Conservation (phyloP, 2,797 vertebrate genomes). For the Poeciliopsis infans region DNA sequence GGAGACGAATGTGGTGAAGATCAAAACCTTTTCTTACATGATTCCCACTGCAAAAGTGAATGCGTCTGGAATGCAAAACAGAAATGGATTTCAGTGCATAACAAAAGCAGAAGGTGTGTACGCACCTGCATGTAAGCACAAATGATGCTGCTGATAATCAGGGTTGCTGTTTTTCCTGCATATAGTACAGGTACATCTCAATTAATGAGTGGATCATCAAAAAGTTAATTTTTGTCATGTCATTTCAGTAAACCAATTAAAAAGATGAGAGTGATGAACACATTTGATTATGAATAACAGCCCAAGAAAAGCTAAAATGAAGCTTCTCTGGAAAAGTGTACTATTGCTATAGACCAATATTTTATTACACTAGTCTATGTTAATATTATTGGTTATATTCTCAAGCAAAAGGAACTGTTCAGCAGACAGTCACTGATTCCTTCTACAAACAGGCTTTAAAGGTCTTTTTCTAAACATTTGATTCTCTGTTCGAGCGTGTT, state of each 20-base stretch:
- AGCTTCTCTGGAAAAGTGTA: neutral
- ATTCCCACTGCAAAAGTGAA: neutral
- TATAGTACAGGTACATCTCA: neutral
- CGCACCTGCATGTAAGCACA: neutral
- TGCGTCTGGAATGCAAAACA: neutral
- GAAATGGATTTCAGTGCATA: neutral
- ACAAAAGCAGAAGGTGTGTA: neutral
- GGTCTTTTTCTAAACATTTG: neutral
- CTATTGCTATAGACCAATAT: neutral
- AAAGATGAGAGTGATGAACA: neutral
- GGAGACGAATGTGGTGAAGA: conserved; percentile 17
- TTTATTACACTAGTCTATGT: no score
- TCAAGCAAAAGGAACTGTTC: neutral
- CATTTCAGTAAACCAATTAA: neutral
- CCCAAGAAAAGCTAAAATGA: neutral
- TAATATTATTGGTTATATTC: neutral
- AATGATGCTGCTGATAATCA: neutral
- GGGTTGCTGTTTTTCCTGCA: neutral
- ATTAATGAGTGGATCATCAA: neutral
- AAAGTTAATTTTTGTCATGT: neutral
- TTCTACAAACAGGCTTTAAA: neutral
- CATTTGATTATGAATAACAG: neutral
- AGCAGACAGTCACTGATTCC: neutral
- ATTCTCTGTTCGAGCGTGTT: neutral
- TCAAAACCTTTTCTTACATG: conserved; percentile 20